phyloP scores from a whole-genome alignment of 2,888 invertebrate species.

The Ophioninae sp. region DNA sequence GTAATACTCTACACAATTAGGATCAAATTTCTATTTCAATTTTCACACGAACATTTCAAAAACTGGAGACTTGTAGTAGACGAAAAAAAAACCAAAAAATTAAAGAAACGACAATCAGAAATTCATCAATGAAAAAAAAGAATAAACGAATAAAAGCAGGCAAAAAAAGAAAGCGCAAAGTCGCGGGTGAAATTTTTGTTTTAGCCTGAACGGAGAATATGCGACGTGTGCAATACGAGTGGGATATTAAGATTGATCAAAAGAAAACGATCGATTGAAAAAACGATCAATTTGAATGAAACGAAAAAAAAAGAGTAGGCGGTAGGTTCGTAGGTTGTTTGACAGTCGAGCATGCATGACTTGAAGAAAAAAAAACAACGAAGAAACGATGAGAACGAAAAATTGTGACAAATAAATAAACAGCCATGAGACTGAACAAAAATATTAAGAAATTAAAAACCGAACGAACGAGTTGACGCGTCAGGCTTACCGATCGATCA shows the following conservation, averaged over 20 bases:
- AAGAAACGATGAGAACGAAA: not conserved
- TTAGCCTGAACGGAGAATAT: conserved; percentile 7
- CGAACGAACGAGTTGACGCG: no score
- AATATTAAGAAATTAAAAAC: not conserved
- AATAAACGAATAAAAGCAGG: not conserved
- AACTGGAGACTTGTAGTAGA: not conserved
- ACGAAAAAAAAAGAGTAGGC: conserved; percentile 19
- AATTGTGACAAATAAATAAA: not conserved
- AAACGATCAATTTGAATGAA: not conserved
- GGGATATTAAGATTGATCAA: conserved; percentile 18
- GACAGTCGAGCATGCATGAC: not conserved
- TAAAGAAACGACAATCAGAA: conserved; percentile 13
- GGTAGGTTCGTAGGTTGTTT: not conserved
- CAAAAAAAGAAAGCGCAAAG: conserved; percentile 29
- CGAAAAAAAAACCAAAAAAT: no score
- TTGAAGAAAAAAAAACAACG: not conserved
- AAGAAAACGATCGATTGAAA: not conserved
- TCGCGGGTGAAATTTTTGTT: conserved; percentile 40
- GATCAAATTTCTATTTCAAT: conserved; percentile 20
- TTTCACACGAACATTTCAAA: not conserved
- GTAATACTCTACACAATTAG: conserved; percentile 15
- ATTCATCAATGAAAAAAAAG: not conserved
- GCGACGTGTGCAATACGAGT: not conserved
- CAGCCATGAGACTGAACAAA: not conserved
- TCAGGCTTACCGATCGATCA: conserved; percentile 30